Evolutionary conservation across 2,797 vertebrate genomes (phyloP).

Genomic region (Anolis apletophallus): DNA sequence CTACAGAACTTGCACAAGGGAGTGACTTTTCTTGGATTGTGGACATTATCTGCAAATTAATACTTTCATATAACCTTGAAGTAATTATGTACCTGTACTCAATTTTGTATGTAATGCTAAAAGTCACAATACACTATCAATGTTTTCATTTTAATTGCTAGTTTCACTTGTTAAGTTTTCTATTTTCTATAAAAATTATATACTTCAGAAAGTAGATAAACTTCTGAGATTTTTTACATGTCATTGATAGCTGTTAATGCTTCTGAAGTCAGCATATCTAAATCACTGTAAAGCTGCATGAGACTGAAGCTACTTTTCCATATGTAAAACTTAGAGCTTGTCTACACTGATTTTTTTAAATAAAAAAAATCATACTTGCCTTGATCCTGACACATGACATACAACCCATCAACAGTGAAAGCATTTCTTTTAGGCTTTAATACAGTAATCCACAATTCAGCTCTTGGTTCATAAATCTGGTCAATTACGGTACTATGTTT

Average conservation of each 20-base stretch:
- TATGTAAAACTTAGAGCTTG: background rate
- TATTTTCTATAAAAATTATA: conserved; percentile 3
- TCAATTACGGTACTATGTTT: too few relatives aligned
- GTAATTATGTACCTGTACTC: conserved; percentile 37
- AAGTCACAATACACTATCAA: conserved; percentile 28
- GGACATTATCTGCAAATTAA: background rate
- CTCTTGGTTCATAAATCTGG: too few relatives aligned
- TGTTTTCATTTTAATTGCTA: conserved; percentile 48
- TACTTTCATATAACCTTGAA: conserved; percentile 1
- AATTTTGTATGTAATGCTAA: conserved; percentile 53
- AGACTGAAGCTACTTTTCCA: background rate
- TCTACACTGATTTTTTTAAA: too few relatives aligned
- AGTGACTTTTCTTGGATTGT: background rate
- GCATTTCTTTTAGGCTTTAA: too few relatives aligned
- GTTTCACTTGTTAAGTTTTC: conserved; percentile 42
- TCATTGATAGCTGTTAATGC: conserved; percentile 24
- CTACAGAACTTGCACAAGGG: background rate
- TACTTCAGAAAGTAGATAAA: conserved; percentile 1
- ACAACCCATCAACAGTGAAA: too few relatives aligned
- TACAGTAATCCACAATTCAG: too few relatives aligned
- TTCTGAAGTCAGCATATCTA: background rate
- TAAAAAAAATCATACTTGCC: too few relatives aligned
- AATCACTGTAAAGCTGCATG: background rate
- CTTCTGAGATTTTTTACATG: conserved; percentile 10
- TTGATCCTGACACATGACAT: too few relatives aligned